Evolutionary conservation across 2,113 vertebrate genomes (phyloP).

Genomic region (Tauraco erythrolophus): DNA sequence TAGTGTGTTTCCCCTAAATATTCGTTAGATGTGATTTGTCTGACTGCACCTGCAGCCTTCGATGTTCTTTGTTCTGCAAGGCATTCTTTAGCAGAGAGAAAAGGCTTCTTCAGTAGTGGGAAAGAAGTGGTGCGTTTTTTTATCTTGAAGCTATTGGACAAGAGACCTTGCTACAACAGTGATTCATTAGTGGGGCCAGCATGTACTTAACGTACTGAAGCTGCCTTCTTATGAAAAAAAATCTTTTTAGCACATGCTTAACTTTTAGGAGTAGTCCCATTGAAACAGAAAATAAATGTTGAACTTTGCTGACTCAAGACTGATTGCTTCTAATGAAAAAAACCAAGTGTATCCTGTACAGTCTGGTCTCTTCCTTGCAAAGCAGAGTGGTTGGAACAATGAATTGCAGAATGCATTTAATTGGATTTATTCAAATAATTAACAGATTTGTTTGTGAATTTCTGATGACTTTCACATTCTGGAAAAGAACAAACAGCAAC

Average conservation of each 20-base stretch:
- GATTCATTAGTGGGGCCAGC: background rate
- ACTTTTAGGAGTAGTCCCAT: background rate
- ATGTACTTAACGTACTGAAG: background rate
- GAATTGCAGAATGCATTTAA: background rate
- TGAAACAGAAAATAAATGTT: background rate
- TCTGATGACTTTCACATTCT: conserved; percentile 11
- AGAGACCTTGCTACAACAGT: background rate
- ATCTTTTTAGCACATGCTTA: background rate
- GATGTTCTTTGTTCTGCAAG: background rate
- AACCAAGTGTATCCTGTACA: background rate
- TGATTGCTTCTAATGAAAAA: background rate
- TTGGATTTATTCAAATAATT: conserved; percentile 29
- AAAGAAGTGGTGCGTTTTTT: background rate
- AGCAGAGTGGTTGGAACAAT: background rate
- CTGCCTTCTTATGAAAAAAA: background rate
- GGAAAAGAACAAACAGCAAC: background rate
- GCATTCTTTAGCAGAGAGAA: background rate
- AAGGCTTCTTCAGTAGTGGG: background rate
- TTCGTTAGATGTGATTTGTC: background rate
- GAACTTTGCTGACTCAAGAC: background rate
- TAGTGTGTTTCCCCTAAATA: background rate
- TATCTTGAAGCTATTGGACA: background rate
- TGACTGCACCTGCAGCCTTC: background rate
- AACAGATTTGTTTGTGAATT: conserved; percentile 14
- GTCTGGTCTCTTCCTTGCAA: background rate